A percentile compares a stretch with the other conserved stretches of the same genome.
Conservation (phyloP, 64 coral and sea anemone genomes). For the Porites lutea region DNA sequence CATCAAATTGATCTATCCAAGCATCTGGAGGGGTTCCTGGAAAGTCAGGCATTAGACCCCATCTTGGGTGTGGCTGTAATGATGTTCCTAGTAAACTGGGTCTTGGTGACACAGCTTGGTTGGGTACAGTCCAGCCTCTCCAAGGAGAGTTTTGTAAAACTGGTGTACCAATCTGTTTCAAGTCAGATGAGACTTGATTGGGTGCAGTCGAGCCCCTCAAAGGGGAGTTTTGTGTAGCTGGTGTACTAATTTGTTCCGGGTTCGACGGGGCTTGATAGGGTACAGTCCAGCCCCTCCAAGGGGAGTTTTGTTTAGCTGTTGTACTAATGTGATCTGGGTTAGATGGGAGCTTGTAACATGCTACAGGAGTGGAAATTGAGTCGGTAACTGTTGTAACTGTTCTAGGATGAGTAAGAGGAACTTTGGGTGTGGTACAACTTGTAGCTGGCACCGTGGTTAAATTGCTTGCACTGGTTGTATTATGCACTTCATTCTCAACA, state of each 20-base stretch:
- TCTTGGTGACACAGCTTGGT: too few relatives aligned
- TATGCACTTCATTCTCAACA: too few relatives aligned
- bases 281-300: slow-evolving; percentile 57
- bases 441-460: slow-evolving; percentile 11
- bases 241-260: too few relatives aligned
- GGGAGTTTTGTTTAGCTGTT: slow-evolving; percentile 17
- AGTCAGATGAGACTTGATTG: too few relatives aligned
- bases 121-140: too few relatives aligned
- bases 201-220: too few relatives aligned
- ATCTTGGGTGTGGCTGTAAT: slow-evolving; percentile 22
- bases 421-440: slow-evolving; percentile 45
- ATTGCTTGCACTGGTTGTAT: not conserved
- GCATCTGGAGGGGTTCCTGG: slow-evolving; percentile 39
- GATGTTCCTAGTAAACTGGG: not conserved
- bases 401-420: slow-evolving; percentile 29
- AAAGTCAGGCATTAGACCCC: slow-evolving; percentile 43
- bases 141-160: too few relatives aligned
- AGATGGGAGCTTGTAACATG: slow-evolving; percentile 22
- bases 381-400: slow-evolving; percentile 30
- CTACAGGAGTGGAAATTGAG: slow-evolving; percentile 41
- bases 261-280: slow-evolving; percentile 11
- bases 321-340: not conserved
- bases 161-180: too few relatives aligned
- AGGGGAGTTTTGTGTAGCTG: too few relatives aligned
- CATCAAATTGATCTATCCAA: slow-evolving; percentile 67